Base-by-base conservation (phyloP, 2,888 invertebrate genomes). In the Malthinus flaveolus region DNA sequence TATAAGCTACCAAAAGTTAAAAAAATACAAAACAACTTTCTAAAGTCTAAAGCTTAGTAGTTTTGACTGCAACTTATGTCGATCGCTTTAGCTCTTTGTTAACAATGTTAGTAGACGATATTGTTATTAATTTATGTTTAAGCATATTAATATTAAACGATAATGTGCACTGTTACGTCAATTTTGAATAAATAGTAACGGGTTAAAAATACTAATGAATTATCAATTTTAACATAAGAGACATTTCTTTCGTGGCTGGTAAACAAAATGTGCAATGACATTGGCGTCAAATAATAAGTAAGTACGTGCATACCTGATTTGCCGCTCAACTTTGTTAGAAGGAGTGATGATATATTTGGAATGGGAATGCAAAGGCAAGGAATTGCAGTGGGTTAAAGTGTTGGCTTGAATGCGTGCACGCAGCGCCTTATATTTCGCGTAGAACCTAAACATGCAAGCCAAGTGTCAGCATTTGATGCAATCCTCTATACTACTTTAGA, bases 361-460 rank as follows among this genome's bases (percentile, higher is more conserved):
- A 65, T 70, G 67, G 66, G 60, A 66, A 61, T 63, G 67, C 61
- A 65, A 68, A 66, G 67, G 68, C 65, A 60, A 66, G 68, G 65
- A 61, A 84, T 80, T 89, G 85, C 55, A 45, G 76, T 87, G 86
- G 71, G 90, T 89, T 80, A 88, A 90, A 81, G 90, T 90, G 74
- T 88, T 87, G 78, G 91, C 91, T 85, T 91, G 90, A 82, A 93
- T 92, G 82, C 92, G 89, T 80, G 90, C 91, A 80, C 89, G 89
- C 81, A 92, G 87, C 84, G 90, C 91, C 81, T 88, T 85, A 83
- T 91, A 91, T 81, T 90, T 89, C 83, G 90, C 88, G 87, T 91
- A 91, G 87, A 92, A 93, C 87, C 92, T 93, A 77, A 74, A 73
- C 73, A 73, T 73, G 72, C 68, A 73, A 71, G 72, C 72, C 23